A percentile compares a stretch with the other conserved stretches of the same genome.
These are phyloP conservation scores for Micrasema minimum DNA, from an alignment of 1,140 invertebrate genomes.

Conservation along the genomic window DNA sequence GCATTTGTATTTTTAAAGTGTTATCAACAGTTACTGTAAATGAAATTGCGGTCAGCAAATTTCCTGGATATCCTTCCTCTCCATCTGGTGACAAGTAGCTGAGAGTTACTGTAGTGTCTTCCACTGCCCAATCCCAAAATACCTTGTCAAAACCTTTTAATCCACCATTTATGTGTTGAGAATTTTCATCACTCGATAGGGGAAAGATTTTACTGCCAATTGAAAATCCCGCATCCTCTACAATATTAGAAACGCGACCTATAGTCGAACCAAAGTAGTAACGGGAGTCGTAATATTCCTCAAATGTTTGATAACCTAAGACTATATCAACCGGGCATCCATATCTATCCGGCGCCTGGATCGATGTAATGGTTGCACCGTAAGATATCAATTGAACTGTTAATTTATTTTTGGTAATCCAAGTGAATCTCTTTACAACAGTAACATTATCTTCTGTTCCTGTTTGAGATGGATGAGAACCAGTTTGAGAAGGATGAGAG, in stretches of 20 bases:
- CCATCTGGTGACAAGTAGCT: conserved; percentile 79
- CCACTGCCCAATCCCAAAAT: conserved; percentile 69
- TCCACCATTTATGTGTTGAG: conserved; percentile 89
- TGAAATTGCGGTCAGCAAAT: conserved; percentile 72
- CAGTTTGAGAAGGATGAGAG: too few species aligned
- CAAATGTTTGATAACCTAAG: conserved; percentile 82
- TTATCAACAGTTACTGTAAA: conserved; percentile 82
- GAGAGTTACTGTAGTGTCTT: conserved; percentile 70
- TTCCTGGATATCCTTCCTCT: conserved; percentile 90
- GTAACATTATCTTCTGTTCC: too few species aligned
- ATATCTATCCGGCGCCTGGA: conserved; percentile 77
- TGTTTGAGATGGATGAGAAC: too few species aligned
- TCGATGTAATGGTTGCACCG: conserved; percentile 81
- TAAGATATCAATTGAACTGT: conserved; percentile 76
- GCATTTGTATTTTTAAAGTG: conserved; percentile 77
- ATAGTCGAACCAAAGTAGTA: conserved; percentile 90
- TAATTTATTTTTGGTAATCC: conserved; percentile 70
- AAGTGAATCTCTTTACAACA: conserved; percentile 71
- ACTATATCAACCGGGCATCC: conserved; percentile 78
- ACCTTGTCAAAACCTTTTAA: conserved; percentile 88
- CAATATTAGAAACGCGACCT: conserved; percentile 89
- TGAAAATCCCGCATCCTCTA: conserved; percentile 75
- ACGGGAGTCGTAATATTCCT: too few species aligned
- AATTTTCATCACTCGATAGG: conserved; percentile 76
- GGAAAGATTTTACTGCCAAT: conserved; percentile 67